These are phyloP conservation scores for Torymus aiolomorphi DNA, from an alignment of 2,888 invertebrate genomes.

Conservation along the genomic window DNA sequence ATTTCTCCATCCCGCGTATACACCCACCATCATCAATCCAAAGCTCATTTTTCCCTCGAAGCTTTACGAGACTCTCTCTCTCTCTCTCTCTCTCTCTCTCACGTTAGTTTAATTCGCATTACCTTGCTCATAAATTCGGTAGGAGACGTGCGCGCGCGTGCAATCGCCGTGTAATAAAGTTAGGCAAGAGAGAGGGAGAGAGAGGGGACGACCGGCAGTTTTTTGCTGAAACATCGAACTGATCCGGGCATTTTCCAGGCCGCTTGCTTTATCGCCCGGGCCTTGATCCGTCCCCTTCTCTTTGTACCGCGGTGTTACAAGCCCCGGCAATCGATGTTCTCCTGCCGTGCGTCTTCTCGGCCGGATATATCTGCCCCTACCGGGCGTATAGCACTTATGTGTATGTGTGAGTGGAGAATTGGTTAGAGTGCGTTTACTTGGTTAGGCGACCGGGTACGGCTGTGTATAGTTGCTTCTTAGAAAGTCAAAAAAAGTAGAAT, in stretches of 20 bases:
- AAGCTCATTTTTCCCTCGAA: no score
- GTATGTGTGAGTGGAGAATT: no score
- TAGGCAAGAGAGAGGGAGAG: slow-evolving; percentile 40
- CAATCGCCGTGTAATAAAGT: background rate
- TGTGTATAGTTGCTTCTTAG: no score
- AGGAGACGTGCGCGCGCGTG: slow-evolving; percentile 59
- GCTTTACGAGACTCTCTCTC: no score
- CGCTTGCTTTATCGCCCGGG: slow-evolving; percentile 71
- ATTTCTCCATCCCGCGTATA: no score
- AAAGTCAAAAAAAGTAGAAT: no score
- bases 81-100: background rate
- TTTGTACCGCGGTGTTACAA: slow-evolving; percentile 72
- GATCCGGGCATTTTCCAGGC: slow-evolving; percentile 73
- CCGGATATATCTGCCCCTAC: no score
- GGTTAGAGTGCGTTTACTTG: no score
- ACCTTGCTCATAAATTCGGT: slow-evolving; percentile 70
- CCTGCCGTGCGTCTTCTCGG: background rate
- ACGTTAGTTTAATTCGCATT: slow-evolving; percentile 70
- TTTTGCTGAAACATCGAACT: slow-evolving; percentile 71
- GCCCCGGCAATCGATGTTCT: slow-evolving; percentile 71
- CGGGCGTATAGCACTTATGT: no score
- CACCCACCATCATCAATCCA: no score
- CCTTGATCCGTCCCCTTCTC: slow-evolving; percentile 66
- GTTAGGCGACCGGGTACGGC: no score
- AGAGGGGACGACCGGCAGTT: slow-evolving; percentile 64